Percentiles rank a stretch among this genome's conserved stretches.
Conservation (phyloP, 2,888 invertebrate species). For the Entomobrya proxima region DNA sequence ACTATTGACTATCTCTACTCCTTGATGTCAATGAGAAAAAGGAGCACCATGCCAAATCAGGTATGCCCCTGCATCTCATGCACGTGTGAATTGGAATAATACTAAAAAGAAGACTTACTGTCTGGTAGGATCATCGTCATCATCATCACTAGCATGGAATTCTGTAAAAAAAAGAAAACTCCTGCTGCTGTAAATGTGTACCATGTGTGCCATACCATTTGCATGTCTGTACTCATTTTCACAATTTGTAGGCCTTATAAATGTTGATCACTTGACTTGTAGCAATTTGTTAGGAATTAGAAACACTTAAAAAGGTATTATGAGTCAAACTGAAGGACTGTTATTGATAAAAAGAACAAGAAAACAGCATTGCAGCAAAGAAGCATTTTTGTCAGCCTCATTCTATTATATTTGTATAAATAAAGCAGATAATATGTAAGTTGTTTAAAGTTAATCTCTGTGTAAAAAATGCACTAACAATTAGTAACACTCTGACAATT, state of each 20-base stretch:
- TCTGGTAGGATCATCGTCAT: constrained; percentile 25
- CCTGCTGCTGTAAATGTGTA: neutral
- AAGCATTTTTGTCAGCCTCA: constrained; percentile 4
- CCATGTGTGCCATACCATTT: neutral
- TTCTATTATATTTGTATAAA: constrained; percentile 8
- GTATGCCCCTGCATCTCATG: constrained; percentile 48
- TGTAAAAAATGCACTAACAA: neutral
- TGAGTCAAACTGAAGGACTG: constrained; percentile 2
- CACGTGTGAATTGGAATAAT: constrained; percentile 59
- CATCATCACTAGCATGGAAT: constrained; percentile 24
- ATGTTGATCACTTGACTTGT: constrained; percentile 22
- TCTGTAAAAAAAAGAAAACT: constrained; percentile 4
- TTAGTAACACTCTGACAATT: neutral
- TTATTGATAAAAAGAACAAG: neutral
- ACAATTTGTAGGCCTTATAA: constrained; percentile 11
- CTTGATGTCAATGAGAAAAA: constrained; percentile 37
- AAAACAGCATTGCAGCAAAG: neutral
- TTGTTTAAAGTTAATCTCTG: constrained; percentile 1
- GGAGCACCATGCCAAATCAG: constrained; percentile 58
- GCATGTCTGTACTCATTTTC: neutral
- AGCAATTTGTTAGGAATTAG: constrained; percentile 25
- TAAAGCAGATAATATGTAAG: neutral
- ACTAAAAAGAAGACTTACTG: constrained; percentile 43
- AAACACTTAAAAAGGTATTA: constrained; percentile 31
- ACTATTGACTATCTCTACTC: neutral